Evolutionary conservation across 2,797 vertebrate genomes (phyloP).

Genomic region (Mustela erminea): DNA sequence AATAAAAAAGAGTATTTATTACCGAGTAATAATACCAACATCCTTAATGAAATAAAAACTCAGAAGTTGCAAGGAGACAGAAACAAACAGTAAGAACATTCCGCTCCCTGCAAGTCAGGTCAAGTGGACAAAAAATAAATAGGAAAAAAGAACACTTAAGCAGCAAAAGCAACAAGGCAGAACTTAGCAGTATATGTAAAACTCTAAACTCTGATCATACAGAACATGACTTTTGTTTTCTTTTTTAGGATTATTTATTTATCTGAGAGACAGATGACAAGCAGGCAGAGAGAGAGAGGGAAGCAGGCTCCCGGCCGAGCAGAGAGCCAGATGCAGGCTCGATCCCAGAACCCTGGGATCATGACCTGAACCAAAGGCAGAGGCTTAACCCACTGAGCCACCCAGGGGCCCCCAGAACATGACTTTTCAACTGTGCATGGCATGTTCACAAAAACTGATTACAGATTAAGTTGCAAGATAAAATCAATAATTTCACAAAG

Average conservation of each 20-base stretch:
- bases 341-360: too few species aligned
- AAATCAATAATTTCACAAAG: not conserved
- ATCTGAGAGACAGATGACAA: too few species aligned
- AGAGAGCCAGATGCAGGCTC: too few species aligned
- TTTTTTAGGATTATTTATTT: too few species aligned
- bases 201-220: not conserved
- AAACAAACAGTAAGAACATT: not conserved
- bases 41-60: conserved; percentile 31
- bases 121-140: not conserved
- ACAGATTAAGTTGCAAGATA: not conserved
- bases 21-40: not conserved
- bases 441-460: not conserved
- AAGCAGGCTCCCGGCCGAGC: too few species aligned
- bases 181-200: not conserved
- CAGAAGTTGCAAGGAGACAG: not conserved
- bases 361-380: too few species aligned
- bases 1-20: not conserved
- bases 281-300: too few species aligned
- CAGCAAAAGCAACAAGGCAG: not conserved
- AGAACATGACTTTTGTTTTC: not conserved
- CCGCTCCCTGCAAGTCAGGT: not conserved
- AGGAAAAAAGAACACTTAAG: not conserved
- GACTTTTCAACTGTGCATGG: not conserved
- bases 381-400: too few species aligned
- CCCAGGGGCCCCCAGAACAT: not conserved